phyloP scores from a whole-genome alignment of 1,140 invertebrate species.

The Ips nitidus region DNA sequence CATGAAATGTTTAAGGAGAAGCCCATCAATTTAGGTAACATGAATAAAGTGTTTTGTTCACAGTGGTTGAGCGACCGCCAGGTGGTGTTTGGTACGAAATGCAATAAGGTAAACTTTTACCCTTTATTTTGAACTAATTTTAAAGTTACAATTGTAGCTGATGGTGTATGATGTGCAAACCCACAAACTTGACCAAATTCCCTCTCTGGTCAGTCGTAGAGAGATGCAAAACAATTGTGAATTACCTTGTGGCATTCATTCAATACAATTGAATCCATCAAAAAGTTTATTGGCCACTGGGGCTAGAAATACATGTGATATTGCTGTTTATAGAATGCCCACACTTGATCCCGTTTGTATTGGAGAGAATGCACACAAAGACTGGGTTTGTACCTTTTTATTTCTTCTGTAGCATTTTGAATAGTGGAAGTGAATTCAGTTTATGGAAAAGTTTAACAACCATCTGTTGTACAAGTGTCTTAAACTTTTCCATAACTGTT shows the following conservation, averaged over 20 bases:
- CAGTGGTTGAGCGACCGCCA: constrained; percentile 94
- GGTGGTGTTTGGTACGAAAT: constrained; percentile 95
- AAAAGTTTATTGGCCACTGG: constrained; percentile 88
- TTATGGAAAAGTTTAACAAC: not conserved
- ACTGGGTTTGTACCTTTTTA: constrained; percentile 70
- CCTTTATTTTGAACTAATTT: not conserved
- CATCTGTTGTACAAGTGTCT: not conserved
- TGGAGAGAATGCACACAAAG: constrained; percentile 88
- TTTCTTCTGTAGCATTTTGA: not conserved
- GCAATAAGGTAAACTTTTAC: constrained; percentile 78
- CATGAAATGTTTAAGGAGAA: constrained; percentile 87
- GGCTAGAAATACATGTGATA: constrained; percentile 87
- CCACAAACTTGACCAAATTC: constrained; percentile 81
- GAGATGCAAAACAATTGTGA: constrained; percentile 57
- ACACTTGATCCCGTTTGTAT: constrained; percentile 93
- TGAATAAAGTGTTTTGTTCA: constrained; percentile 96
- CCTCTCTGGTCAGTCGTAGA: constrained; percentile 70
- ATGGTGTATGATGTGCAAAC: constrained; percentile 82
- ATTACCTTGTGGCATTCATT: constrained; percentile 87
- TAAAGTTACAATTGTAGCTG: constrained; percentile 56
- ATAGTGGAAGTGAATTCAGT: no score
- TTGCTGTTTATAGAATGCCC: constrained; percentile 90
- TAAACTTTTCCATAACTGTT: no score
- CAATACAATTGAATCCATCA: constrained; percentile 93
- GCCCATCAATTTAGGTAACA: constrained; percentile 76